Percentiles rank a stretch among this genome's conserved stretches.
These are phyloP conservation scores for Lampris megalopsis DNA, from an alignment of 2,113 vertebrate genomes.

Conservation along the genomic window DNA sequence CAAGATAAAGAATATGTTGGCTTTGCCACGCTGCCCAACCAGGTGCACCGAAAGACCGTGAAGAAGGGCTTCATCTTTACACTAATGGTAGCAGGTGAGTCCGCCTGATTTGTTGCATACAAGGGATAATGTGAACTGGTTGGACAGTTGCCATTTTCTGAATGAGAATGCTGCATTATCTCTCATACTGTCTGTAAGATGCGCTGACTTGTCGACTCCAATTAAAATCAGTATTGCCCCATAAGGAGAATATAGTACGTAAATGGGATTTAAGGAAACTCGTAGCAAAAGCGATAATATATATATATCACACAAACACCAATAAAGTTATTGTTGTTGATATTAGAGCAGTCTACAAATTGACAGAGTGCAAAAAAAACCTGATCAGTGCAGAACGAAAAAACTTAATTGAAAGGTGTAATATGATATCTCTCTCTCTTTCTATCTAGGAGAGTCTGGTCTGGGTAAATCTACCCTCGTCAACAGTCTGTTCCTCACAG, in stretches of 20 bases:
- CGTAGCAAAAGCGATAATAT: no score
- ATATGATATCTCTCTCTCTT: background rate
- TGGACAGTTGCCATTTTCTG: background rate
- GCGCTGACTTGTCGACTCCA: no score
- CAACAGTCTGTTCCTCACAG: conserved; percentile 95
- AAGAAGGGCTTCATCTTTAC: conserved; percentile 98
- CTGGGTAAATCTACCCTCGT: conserved; percentile 96
- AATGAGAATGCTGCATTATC: background rate
- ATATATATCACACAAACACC: no score
- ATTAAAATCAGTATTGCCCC: no score
- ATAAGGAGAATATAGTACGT: no score
- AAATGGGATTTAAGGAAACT: no score
- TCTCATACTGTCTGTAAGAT: no score
- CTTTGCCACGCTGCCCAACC: conserved; percentile 90
- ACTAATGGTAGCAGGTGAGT: conserved; percentile 95
- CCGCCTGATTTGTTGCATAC: background rate
- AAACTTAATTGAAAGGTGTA: no score
- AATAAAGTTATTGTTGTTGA: no score
- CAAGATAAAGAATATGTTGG: conserved; percentile 88
- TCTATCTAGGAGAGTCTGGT: conserved; percentile 89
- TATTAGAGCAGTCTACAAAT: no score
- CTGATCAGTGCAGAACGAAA: no score
- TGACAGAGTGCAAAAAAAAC: no score
- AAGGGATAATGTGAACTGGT: background rate
- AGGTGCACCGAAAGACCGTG: conserved; percentile 94